Conservation (phyloP, 92 coral and sea anemone genomes). For the Palythoa grandis region DNA sequence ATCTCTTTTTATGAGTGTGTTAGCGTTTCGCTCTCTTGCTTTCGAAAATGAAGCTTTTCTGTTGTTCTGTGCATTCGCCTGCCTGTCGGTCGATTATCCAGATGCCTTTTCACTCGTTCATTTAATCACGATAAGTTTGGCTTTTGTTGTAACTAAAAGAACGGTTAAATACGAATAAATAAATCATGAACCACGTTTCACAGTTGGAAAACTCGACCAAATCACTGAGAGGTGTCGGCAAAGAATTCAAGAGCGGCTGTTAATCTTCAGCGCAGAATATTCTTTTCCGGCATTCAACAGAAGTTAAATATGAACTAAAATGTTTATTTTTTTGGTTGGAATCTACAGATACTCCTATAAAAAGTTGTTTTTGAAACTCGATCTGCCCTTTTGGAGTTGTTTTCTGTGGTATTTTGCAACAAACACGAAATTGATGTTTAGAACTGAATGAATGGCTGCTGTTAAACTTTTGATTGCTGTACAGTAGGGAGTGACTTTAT, state of each 20-base stretch:
- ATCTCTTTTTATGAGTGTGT: slow-evolving; percentile 2
- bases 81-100: slow-evolving; percentile 18
- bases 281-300: background rate
- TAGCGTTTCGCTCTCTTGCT: slow-evolving; percentile 33
- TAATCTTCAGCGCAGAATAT: background rate
- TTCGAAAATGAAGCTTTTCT: slow-evolving; percentile 11
- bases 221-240: slow-evolving; percentile 29
- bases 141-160: slow-evolving; percentile 46
- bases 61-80: slow-evolving; percentile 19
- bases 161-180: slow-evolving; percentile 38
- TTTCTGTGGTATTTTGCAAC: slow-evolving; percentile 14
- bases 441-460: slow-evolving; percentile 1
- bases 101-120: slow-evolving; percentile 18
- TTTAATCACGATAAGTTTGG: slow-evolving; percentile 35
- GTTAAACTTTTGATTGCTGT: background rate
- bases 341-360: background rate
- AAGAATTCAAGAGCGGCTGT: slow-evolving; percentile 20
- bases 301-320: background rate
- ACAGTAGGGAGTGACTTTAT: background rate
- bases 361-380: slow-evolving; percentile 39
- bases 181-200: slow-evolving; percentile 52
- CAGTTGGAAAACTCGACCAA: slow-evolving; percentile 27
- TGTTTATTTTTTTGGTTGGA: background rate
- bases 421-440: slow-evolving; percentile 31
- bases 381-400: slow-evolving; percentile 37